phyloP scores from a whole-genome alignment of 92 coral and sea anemone genomes.

The Siderastrea siderea region DNA sequence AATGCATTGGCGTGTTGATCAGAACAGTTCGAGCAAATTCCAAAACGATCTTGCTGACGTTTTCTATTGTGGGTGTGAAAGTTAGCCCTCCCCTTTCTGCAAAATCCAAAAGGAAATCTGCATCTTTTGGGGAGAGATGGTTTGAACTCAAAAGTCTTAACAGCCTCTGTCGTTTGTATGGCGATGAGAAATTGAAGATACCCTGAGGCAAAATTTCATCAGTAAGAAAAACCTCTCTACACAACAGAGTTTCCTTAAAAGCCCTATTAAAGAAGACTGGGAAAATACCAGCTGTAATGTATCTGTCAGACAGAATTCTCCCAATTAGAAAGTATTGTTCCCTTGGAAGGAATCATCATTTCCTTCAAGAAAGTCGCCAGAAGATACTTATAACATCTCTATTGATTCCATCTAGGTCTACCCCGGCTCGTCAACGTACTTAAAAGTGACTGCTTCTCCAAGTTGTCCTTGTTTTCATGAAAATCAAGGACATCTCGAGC shows the following conservation, averaged over 20 bases:
- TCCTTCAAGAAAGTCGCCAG: constrained; percentile 1
- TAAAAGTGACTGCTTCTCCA: background rate
- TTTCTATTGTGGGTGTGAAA: background rate
- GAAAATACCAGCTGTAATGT: background rate
- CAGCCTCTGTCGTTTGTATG: background rate
- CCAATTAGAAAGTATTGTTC: background rate
- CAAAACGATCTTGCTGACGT: background rate
- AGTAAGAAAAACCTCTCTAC: background rate
- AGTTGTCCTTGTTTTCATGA: background rate
- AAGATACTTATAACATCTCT: background rate
- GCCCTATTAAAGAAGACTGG: background rate
- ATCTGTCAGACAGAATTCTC: background rate
- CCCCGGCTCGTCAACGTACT: background rate
- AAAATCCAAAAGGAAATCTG: too few species aligned
- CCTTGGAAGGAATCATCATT: background rate
- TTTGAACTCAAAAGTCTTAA: background rate
- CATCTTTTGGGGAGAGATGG: background rate
- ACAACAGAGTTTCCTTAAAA: background rate
- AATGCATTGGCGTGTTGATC: background rate
- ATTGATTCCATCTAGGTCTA: background rate
- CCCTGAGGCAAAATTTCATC: background rate
- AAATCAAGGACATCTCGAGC: background rate
- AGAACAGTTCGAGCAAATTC: background rate
- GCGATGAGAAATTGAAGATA: background rate
- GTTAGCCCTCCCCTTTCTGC: background rate